phyloP scores from a whole-genome alignment of 2,888 invertebrate genomes.

The Lapara coniferarum region DNA sequence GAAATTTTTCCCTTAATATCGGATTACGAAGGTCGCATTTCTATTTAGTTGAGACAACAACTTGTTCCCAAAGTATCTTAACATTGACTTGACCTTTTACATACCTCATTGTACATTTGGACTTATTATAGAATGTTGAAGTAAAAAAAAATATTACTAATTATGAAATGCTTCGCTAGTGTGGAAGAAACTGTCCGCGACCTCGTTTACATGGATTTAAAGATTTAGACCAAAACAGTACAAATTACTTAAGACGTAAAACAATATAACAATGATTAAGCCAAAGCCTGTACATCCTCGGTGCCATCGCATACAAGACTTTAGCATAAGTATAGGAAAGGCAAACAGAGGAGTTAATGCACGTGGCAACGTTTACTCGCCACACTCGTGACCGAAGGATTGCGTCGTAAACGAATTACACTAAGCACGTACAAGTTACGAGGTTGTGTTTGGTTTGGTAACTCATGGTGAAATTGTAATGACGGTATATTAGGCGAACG shows the following conservation, averaged over 20 bases:
- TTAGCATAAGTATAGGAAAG: slow-evolving; percentile 4
- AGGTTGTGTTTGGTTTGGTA: background rate
- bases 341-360: slow-evolving; percentile 17
- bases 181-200: too few relatives aligned
- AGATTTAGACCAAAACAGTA: too few relatives aligned
- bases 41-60: background rate
- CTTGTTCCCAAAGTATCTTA: background rate
- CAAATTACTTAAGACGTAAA: background rate
- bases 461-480: too few relatives aligned
- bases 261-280: background rate
- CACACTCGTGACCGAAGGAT: background rate
- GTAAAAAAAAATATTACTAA: too few relatives aligned
- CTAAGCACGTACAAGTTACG: background rate
- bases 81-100: too few relatives aligned
- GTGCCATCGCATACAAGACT: background rate
- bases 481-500: too few relatives aligned
- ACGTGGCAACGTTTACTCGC: slow-evolving; percentile 9
- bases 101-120: too few relatives aligned
- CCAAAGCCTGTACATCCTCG: slow-evolving; percentile 2
- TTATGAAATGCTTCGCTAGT: too few relatives aligned
- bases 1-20: background rate
- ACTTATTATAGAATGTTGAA: too few relatives aligned
- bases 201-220: too few relatives aligned
- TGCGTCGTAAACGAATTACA: slow-evolving; percentile 9
- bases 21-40: background rate